Conservation (phyloP, 2,113 vertebrate species). For the Jaculus jaculus region DNA sequence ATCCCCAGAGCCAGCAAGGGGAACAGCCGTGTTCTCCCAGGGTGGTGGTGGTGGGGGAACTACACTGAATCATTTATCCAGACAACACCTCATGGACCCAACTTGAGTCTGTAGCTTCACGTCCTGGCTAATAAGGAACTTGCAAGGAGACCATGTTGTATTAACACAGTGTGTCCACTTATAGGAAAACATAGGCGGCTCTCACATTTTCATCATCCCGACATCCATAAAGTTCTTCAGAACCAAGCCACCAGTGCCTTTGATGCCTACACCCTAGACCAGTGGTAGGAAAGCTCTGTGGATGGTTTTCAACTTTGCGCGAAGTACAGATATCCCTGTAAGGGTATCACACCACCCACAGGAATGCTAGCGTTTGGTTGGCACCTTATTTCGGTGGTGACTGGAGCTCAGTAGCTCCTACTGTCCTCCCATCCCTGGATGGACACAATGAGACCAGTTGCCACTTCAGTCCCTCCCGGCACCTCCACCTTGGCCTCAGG, state of each 20-base stretch:
- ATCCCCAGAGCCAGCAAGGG: not conserved
- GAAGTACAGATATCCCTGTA: not conserved
- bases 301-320: not conserved
- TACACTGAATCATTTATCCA: too few species aligned
- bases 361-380: not conserved
- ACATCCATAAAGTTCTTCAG: not conserved
- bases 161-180: not conserved
- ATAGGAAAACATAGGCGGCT: not conserved
- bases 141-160: not conserved
- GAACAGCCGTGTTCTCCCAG: not conserved
- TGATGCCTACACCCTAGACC: not conserved
- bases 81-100: not conserved
- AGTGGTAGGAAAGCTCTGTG: not conserved
- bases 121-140: not conserved
- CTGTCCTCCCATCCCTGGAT: not conserved
- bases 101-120: rapidly evolving
- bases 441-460: not conserved
- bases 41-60: too few species aligned
- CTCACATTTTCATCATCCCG: not conserved
- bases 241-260: not conserved
- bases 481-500: not conserved
- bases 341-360: not conserved
- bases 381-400: not conserved
- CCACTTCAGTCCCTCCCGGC: not conserved
- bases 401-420: not conserved